Conservation (phyloP, 2,113 vertebrate species). For the Notothenia coriiceps region DNA sequence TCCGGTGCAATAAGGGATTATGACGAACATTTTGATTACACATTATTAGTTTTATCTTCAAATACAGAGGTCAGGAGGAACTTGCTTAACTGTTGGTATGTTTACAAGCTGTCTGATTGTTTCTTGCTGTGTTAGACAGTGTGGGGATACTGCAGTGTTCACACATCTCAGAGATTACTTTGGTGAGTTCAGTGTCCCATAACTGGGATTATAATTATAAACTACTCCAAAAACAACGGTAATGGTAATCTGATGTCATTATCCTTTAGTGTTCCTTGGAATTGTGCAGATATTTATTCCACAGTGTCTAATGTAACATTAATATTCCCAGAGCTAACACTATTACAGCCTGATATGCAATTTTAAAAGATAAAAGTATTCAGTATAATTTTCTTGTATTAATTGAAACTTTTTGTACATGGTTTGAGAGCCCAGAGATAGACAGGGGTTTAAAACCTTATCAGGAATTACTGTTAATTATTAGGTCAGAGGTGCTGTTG, state of each 20-base stretch:
- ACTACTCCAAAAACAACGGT: constrained; percentile 2
- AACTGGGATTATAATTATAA: neutral
- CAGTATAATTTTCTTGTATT: neutral
- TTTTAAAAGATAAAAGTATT: neutral
- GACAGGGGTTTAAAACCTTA: neutral
- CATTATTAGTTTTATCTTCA: neutral
- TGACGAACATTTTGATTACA: neutral
- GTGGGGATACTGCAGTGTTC: too few species aligned
- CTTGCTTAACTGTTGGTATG: neutral
- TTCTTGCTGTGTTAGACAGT: neutral
- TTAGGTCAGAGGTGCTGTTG: neutral
- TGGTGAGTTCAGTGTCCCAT: neutral
- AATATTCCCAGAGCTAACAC: neutral
- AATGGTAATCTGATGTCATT: neutral
- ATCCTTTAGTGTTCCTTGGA: neutral
- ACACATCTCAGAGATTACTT: neutral
- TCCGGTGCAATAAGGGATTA: neutral
- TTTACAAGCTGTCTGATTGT: neutral
- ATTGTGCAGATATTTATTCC: neutral
- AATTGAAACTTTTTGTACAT: neutral
- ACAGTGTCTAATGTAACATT: neutral
- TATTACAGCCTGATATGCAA: neutral
- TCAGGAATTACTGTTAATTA: neutral
- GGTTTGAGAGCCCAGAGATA: neutral
- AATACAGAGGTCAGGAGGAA: neutral